These are phyloP conservation scores for Knipowitschia caucasica DNA, from an alignment of 2,797 vertebrate genomes.

Conservation along the genomic window DNA sequence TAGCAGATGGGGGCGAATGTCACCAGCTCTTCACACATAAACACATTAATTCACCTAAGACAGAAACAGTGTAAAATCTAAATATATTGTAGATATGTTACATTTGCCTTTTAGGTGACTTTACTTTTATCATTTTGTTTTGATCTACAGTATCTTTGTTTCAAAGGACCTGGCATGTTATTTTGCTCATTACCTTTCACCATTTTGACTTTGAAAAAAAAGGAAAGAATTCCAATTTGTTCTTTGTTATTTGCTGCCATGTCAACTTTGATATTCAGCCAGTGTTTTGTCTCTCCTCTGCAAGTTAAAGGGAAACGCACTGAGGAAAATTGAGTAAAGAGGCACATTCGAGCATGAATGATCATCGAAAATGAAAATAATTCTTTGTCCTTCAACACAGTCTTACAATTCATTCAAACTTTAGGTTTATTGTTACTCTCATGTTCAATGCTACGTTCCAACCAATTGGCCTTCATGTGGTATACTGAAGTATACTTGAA, in stretches of 20 bases:
- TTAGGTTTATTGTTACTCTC: too few species aligned
- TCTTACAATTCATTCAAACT: not conserved
- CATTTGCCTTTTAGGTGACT: not conserved
- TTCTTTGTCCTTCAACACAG: constrained; percentile 26
- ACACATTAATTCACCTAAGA: too few species aligned
- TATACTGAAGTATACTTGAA: too few species aligned
- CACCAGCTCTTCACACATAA: constrained; percentile 1
- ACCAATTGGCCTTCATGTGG: too few species aligned
- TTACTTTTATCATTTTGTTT: not conserved
- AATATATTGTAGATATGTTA: not conserved
- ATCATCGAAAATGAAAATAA: not conserved
- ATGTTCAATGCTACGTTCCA: too few species aligned
- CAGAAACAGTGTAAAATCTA: not conserved
- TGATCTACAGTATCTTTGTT: not conserved
- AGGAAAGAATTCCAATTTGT: too few species aligned
- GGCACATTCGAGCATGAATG: constrained; percentile 1
- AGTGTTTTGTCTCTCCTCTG: constrained; percentile 6
- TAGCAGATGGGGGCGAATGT: constrained; percentile 17
- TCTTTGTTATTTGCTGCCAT: constrained; percentile 12
- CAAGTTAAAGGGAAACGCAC: constrained; percentile 1
- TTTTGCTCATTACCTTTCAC: not conserved
- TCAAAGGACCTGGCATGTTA: not conserved
- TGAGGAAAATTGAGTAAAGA: not conserved
- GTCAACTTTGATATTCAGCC: constrained; percentile 6
- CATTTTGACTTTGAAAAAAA: constrained; percentile 3